A percentile compares a stretch with the other conserved stretches of the same genome.
phyloP scores from a whole-genome alignment of 2,113 vertebrate species.

The Heteronetta atricapilla region DNA sequence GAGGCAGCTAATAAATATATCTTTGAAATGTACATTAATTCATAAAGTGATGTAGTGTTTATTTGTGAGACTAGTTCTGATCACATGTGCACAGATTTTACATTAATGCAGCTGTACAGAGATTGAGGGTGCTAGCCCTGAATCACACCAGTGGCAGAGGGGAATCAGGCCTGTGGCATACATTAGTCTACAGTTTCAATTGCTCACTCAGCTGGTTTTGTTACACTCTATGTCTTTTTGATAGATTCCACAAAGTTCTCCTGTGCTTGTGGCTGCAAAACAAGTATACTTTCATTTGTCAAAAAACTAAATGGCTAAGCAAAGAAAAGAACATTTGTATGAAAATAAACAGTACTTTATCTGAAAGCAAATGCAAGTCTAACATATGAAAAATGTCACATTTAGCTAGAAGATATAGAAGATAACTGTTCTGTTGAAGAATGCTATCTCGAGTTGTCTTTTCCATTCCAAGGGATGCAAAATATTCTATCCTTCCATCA shows the following conservation, averaged over 20 bases:
- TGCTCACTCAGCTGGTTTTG: neutral
- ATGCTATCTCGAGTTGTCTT: neutral
- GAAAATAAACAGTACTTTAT: neutral
- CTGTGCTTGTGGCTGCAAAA: neutral
- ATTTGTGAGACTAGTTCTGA: neutral
- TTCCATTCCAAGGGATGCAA: neutral
- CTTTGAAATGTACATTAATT: constrained; percentile 47
- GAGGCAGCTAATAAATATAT: constrained; percentile 35
- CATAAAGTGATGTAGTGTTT: neutral
- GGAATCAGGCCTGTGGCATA: fast-evolving
- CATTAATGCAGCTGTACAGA: neutral
- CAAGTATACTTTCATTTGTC: neutral
- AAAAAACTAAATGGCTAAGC: neutral
- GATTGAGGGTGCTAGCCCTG: neutral
- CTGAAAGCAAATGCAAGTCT: neutral
- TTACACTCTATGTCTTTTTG: neutral
- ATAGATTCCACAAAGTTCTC: neutral
- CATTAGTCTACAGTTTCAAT: neutral
- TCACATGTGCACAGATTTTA: neutral
- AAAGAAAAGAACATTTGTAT: neutral
- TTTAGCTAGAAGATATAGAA: neutral
- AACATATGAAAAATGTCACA: neutral
- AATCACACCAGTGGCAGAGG: neutral
- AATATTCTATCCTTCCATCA: neutral
- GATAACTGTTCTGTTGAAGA: neutral